phyloP scores from a whole-genome alignment of 92 coral and sea anemone genomes.

The Siderastrea siderea region DNA sequence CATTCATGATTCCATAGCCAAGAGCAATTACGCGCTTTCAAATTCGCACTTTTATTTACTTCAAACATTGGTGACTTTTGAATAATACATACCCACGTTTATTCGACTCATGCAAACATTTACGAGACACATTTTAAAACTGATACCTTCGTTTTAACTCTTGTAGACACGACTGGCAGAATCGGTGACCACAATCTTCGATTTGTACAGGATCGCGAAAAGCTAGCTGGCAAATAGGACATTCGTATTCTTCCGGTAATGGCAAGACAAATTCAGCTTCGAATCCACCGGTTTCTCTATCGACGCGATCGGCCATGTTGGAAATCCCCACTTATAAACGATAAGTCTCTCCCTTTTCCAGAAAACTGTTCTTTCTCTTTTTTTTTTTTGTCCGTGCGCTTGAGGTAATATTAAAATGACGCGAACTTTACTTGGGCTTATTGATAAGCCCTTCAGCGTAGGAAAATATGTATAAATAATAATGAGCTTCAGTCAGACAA shows the following conservation, averaged over 20 bases:
- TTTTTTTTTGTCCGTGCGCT: conserved; percentile 3
- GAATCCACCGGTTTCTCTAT: conserved; percentile 95
- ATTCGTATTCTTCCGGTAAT: conserved; percentile 95
- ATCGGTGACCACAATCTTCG: conserved; percentile 98
- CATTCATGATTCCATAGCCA: background rate
- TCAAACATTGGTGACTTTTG: conserved; percentile 18
- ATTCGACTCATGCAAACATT: background rate
- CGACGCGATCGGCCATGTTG: conserved; percentile 94
- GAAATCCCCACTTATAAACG: background rate
- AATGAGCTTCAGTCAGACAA: background rate
- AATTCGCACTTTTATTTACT: conserved; percentile 1
- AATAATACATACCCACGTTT: conserved; percentile 1
- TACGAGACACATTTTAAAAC: background rate
- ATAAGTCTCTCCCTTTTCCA: background rate
- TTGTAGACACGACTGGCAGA: conserved; percentile 97
- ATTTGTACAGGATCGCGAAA: conserved; percentile 98
- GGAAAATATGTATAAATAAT: background rate
- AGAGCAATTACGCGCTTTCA: conserved; percentile 8
- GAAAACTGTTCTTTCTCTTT: background rate
- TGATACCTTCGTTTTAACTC: conserved; percentile 94
- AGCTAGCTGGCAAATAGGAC: conserved; percentile 98
- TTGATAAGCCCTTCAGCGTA: background rate
- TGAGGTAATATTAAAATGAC: background rate
- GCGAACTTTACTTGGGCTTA: conserved; percentile 6
- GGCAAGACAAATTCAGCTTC: conserved; percentile 93